Conservation (phyloP, 2,797 vertebrate genomes). For the Sebastolobus alascanus region DNA sequence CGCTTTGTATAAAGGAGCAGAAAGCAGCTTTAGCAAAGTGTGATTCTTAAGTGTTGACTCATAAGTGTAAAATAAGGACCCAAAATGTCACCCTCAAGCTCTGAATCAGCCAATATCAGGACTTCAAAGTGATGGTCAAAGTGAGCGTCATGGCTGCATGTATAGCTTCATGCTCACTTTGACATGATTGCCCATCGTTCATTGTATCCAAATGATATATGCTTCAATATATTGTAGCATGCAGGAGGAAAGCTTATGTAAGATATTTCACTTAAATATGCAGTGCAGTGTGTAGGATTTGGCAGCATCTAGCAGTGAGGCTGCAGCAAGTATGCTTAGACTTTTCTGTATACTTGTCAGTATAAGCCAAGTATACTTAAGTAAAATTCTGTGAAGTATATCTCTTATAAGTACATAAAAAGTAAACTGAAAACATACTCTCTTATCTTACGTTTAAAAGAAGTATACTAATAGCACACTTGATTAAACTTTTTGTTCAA, state of each 20-base stretch:
- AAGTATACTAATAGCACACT: no score
- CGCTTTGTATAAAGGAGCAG: neutral
- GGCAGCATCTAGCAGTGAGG: no score
- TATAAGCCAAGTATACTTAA: no score
- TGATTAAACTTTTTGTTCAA: no score
- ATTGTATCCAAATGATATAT: neutral
- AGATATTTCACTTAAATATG: no score
- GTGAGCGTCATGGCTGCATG: neutral
- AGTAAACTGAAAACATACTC: no score
- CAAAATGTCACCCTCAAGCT: neutral
- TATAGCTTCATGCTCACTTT: neutral
- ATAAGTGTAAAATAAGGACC: neutral
- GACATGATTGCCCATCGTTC: neutral
- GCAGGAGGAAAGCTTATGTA: neutral
- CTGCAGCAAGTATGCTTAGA: no score
- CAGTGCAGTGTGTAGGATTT: no score
- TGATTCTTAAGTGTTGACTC: neutral
- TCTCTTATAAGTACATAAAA: no score
- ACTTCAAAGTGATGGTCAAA: neutral
- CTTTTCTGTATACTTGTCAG: no score
- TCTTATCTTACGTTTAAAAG: no score
- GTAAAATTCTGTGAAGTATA: no score
- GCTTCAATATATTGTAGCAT: neutral
- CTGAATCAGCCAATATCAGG: neutral
- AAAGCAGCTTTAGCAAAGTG: neutral